phyloP scores from a whole-genome alignment of 2,888 invertebrate genomes.

The Tachystola acroxantha region DNA sequence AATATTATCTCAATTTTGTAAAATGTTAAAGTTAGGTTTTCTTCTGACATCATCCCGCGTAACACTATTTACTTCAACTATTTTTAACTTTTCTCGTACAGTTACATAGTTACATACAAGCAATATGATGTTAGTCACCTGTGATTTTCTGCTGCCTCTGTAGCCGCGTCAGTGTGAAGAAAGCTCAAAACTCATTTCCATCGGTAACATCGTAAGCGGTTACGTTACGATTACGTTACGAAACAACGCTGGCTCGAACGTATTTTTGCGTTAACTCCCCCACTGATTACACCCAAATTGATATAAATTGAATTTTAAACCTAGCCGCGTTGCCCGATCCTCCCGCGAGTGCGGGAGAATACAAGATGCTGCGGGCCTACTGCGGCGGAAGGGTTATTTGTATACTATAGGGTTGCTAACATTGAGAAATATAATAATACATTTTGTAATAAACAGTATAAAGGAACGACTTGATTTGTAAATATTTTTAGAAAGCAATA shows the following conservation, averaged over 20 bases:
- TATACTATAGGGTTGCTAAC: conserved; percentile 46
- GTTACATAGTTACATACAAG: too few relatives aligned
- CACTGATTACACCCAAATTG: conserved; percentile 74
- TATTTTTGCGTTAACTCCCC: conserved; percentile 65
- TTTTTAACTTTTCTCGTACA: too few relatives aligned
- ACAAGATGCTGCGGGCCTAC: conserved; percentile 38
- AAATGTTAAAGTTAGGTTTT: too few relatives aligned
- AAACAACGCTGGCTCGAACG: conserved; percentile 43
- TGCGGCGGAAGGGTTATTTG: conserved; percentile 58
- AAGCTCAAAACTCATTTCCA: conserved; percentile 34
- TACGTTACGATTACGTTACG: conserved; percentile 42
- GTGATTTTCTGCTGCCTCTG: too few relatives aligned
- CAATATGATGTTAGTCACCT: too few relatives aligned
- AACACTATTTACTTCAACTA: too few relatives aligned
- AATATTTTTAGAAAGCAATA: too few relatives aligned
- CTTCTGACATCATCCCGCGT: too few relatives aligned
- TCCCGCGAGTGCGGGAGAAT: conserved; percentile 24
- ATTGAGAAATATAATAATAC: conserved; percentile 1
- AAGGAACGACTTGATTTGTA: too few relatives aligned
- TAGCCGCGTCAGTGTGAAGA: too few relatives aligned
- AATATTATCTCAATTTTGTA: too few relatives aligned
- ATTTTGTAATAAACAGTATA: neutral
- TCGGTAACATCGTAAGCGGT: conserved; percentile 45
- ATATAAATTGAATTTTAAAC: conserved; percentile 77
- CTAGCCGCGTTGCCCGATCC: conserved; percentile 50